Evolutionary conservation across 2,113 vertebrate species (phyloP), one percentile per base, ranked within the genome.

Genomic region (Phyllostomus discolor): DNA sequence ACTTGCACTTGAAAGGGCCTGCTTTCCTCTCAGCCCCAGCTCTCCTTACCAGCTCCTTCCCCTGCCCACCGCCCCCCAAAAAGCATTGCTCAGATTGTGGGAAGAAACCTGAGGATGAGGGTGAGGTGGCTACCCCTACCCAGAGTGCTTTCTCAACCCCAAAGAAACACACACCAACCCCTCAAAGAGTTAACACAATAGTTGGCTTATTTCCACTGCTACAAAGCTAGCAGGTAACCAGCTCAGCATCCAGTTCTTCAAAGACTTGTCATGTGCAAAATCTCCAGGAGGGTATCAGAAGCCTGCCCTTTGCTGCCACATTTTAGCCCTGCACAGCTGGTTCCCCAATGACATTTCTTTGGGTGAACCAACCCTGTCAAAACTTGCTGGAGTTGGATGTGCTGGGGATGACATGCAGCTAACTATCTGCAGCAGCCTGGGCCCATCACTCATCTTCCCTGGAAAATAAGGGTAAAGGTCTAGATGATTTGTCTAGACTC

Each of bases 1-100:
- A 57, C 90, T 90, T 78, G 69, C 46, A 64, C 50, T 94, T 31
- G 54, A 97, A 96, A 96, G 96, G 52, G 75, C 82, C 83, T 22
- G 88, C 14, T 52, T 84, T 95, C 46, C 4, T 93, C 70, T 80
- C 73, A 78, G 78, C 75, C 24, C 38, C 2, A 43, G 78, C 38
- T 64, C 72, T 59, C 78, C 43, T 92, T n/a, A 81, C 76, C 72
- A 79, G 22, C 54, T 46, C 38, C 28, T 14, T 19, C 38, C 59
- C 10, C 50, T 3, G 11, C 43, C 70, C 24, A 12, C 38, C 26
- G 4, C n/a, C 26, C 28, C 15, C 33, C 7, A 28, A n/a, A 46
- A 78, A 73, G 38, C 10, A 2, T 57, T 83, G 96, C 95, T 84
- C 92, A 86, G 92, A 85, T 91, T 14, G 22, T 28, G 26, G 28